Base-by-base conservation (phyloP, 1,140 invertebrate species). In the Brachionus rotundiformis region DNA sequence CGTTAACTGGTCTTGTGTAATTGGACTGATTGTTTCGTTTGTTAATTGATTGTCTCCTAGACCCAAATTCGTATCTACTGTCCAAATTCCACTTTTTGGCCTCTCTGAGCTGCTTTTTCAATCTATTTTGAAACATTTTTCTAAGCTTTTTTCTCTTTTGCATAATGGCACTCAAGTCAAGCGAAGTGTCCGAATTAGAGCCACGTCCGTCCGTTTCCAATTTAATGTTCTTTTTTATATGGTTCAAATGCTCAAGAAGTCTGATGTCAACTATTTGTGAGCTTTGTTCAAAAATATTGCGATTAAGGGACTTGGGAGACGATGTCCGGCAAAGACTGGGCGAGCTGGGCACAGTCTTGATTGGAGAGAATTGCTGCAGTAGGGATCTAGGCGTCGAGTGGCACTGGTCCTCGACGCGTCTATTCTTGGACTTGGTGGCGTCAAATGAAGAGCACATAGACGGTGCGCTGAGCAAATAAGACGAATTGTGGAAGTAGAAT, bases 401-500 rank as follows among this genome's bases (percentile, higher is more conserved):
- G 2, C 16, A 44, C 10, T 73, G 36, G 19, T 73, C 36, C 33
- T 73, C 39, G 19, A 41, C 23, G 1, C 16, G 36, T 29, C 25
- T 31, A 7, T n/a, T 71, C 33, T 41, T 71, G 2, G 65, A 16
- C 19, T 71, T 73, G 19, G 36, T 25, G 2, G 19, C 36, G 13
- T 73, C 68, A 23, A 73, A 73, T 3, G 36, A 44, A 44, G 68
- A 73, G 41, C 68, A 73, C 68, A 73, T 73, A 5, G 68, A 73
- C 19, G 68, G 68, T 11, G 68, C 68, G 19, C 68, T 73, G 4
- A 73, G 19, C 19, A 73, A n/a, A 73, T 73, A 73, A 0, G 68
- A 73, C 41, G 68, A 44, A 11, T 73, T 41, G 29, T 27, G 68
- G 44, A 73, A 73, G 27, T 73, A 73, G 8, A 73, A 73, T 29